These are phyloP conservation scores for Acanthococcus lagerstroemiae DNA, from an alignment of 2,888 invertebrate genomes.

Conservation along the genomic window DNA sequence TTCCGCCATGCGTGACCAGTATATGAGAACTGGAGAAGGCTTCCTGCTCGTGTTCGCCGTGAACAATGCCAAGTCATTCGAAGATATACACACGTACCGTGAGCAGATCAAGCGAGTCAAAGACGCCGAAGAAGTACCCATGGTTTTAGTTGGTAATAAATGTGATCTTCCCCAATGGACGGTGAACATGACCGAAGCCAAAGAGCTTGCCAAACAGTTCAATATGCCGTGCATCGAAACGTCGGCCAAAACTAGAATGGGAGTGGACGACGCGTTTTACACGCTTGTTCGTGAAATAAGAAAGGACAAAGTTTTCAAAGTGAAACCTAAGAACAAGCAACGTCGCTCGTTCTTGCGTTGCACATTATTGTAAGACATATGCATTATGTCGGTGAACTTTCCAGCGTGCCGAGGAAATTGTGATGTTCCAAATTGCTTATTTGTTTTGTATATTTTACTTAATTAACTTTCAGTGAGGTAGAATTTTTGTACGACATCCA, in stretches of 20 bases:
- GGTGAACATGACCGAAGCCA: slow-evolving; percentile 88
- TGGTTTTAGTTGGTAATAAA: slow-evolving; percentile 99
- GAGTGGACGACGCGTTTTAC: slow-evolving; percentile 99
- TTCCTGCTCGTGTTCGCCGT: slow-evolving; percentile 98
- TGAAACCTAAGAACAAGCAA: slow-evolving; percentile 13
- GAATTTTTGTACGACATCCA: too few species aligned
- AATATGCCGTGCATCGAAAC: slow-evolving; percentile 97
- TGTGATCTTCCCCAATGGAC: slow-evolving; percentile 92
- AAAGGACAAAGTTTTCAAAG: slow-evolving; percentile 52
- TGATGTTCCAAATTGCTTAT: background rate
- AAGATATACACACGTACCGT: slow-evolving; percentile 80
- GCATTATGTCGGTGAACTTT: background rate
- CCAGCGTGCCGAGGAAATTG: background rate
- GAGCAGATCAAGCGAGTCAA: slow-evolving; percentile 98
- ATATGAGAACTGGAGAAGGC: slow-evolving; percentile 98
- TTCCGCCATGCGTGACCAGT: slow-evolving; percentile 98
- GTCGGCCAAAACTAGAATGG: slow-evolving; percentile 97
- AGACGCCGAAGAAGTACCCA: slow-evolving; percentile 98
- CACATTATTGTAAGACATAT: slow-evolving; percentile 8
- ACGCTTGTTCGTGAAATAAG: slow-evolving; percentile 97
- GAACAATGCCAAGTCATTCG: slow-evolving; percentile 97
- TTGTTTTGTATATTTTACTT: background rate
- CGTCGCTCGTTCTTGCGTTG: slow-evolving; percentile 6
- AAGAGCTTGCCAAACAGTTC: slow-evolving; percentile 90
- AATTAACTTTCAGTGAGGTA: too few species aligned